A percentile compares a stretch with the other conserved stretches of the same genome.
phyloP scores from a whole-genome alignment of 2,113 vertebrate species.

The Sceloporus tristichus region DNA sequence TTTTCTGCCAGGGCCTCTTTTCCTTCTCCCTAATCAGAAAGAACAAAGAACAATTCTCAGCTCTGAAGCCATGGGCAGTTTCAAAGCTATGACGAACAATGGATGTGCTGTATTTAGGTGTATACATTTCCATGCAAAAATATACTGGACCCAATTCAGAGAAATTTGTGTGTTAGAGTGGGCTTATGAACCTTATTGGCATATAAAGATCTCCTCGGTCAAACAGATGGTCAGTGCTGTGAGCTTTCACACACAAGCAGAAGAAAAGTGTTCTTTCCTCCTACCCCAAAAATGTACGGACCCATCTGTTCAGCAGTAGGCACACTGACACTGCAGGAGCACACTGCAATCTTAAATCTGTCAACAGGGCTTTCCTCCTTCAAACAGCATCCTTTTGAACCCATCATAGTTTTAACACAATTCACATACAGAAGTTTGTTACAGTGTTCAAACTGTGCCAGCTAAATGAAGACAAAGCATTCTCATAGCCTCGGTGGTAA shows the following conservation, averaged over 20 bases:
- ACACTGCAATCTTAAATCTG: neutral
- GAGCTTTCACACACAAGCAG: neutral
- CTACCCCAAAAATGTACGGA: neutral
- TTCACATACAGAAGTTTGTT: neutral
- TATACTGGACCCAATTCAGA: constrained; percentile 37
- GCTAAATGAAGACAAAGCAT: neutral
- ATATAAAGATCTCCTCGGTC: neutral
- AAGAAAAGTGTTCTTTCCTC: neutral
- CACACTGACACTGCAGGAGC: neutral
- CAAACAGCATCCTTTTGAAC: neutral
- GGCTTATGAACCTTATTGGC: neutral
- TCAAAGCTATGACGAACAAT: constrained; percentile 48
- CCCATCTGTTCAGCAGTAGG: neutral
- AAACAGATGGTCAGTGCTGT: constrained; percentile 11
- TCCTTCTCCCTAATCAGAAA: constrained; percentile 55
- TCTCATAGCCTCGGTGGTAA: neutral
- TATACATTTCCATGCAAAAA: constrained; percentile 37
- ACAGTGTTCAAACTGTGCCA: neutral
- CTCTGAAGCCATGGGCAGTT: constrained; percentile 49
- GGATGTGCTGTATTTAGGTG: constrained; percentile 26
- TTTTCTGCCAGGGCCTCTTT: constrained; percentile 56
- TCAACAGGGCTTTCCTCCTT: neutral
- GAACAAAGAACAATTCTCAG: constrained; percentile 56
- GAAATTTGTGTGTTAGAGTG: constrained; percentile 11
- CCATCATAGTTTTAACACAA: neutral